Evolutionary conservation across 2,113 vertebrate genomes (phyloP).

Genomic region (Cricetomys ansorgei): DNA sequence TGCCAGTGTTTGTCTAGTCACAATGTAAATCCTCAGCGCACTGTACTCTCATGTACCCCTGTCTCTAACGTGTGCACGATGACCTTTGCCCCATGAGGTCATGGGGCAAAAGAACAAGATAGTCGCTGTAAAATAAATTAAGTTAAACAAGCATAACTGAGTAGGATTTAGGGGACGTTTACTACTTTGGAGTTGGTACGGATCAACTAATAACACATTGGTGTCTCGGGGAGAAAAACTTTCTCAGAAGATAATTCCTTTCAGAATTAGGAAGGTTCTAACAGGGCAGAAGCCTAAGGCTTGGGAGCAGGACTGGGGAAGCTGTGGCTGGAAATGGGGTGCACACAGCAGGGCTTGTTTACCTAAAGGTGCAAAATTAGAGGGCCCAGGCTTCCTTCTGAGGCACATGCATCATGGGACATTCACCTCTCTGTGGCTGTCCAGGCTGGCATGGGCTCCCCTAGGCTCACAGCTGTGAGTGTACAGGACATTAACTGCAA

Average conservation of each 20-base stretch:
- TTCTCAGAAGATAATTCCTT: neutral
- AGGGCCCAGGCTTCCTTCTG: neutral
- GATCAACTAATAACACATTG: neutral
- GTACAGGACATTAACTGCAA: neutral
- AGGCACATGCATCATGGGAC: neutral
- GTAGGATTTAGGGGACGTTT: neutral
- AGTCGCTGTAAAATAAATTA: conserved; percentile 51
- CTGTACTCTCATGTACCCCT: neutral
- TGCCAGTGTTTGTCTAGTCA: neutral
- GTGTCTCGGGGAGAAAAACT: neutral
- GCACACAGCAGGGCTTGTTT: neutral
- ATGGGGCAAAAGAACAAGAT: neutral
- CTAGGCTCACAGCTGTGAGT: neutral
- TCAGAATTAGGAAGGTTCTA: neutral
- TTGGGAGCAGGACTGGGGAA: rapidly evolving
- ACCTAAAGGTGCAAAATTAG: neutral
- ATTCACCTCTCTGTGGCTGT: neutral
- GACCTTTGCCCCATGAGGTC: neutral
- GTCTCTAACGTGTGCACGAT: neutral
- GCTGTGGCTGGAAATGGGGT: rapidly evolving
- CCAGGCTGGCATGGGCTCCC: neutral
- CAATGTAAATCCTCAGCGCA: neutral
- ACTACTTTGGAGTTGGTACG: neutral
- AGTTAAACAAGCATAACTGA: neutral
- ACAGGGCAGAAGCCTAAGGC: neutral